Base-by-base conservation (phyloP, 2,888 invertebrate species). In the Monopis laevigella region DNA sequence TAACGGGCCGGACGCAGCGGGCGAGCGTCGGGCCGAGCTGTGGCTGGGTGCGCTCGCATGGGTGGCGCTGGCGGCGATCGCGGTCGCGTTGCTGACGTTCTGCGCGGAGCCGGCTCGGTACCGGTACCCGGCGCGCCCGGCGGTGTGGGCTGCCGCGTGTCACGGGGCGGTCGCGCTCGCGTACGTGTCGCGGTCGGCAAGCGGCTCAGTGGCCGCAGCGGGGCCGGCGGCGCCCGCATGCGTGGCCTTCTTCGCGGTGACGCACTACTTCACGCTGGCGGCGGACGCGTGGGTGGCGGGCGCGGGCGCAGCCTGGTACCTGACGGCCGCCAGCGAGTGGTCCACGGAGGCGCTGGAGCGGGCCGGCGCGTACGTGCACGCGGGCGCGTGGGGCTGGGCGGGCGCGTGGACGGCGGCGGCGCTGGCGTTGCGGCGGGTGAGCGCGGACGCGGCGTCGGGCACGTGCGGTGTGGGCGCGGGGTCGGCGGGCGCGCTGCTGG, bases 241-340 rank as follows among this genome's bases (percentile, higher is more conserved):
- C 60, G 85, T 90, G 43, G 85, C 90, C 1, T 86, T 87, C 61
- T 92, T 91, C 70, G 83, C 91, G 10, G 72, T 88, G 1, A 84
- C 89, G 8, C 90, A 90, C 58, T 93, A 92, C 72, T 86, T 92
- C 57, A 89, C 89, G 21, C 71, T 93, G 55, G 90, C 92, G 39
- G 89, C 89, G 44, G 87, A 88, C 54, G 85, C 90, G 45, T 93
- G 96, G 94, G 94, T 95, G 88, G 86, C 92, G 2, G 88, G 93
- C 52, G 86, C 96, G 40, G 90, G 93, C 46, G 84, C 93, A 38
- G 93, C 94, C 43, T 96, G 95, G 91, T 92, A 93, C 59, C 82
- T 96, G 38, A 92, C 93, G 3, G 93, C 95, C 0, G 91, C 92
- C 32, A 90, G 93, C 61, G 93, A 95, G 61, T 96, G 96, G 96